Base-by-base conservation (phyloP, 2,888 invertebrate genomes). In the Acrocera orbiculus region DNA sequence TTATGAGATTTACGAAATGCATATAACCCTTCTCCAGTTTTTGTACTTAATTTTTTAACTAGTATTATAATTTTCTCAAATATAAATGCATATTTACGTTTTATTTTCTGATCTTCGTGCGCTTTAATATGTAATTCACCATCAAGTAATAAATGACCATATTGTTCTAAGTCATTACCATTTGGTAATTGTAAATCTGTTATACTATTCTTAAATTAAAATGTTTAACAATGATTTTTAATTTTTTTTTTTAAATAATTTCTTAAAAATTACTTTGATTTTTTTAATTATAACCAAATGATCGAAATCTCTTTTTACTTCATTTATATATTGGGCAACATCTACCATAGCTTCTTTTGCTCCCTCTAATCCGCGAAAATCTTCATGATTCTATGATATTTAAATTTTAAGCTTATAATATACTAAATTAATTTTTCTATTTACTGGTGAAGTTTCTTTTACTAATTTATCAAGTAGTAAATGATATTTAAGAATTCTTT, bases 261-360 rank as follows among this genome's bases (percentile, higher is more conserved):
- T 30, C 5, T 15, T 7, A 39, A 31, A 15, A 11, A 16, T 63
- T 46, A 74, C 73, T 66, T 92, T 85, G 33, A 96, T 81, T 63
- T 90, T 86, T 43, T 76, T 73, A 46, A 96, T 83, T 39, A 93
- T 73, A 42, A 80, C 76, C 36, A 93, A 65, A 43, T 86, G 85
- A 56, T 96, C 96, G 35, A 86, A 86, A 61, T 98, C 98, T 34
- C 96, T 66, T 49, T 93, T 95, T 32, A 93, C 89, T 65, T 98
- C 98, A 58, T 98, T 98, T 40, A 96, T 90, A 58, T 89, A 98
- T 50, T 89, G 80, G 4, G 93, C 89, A 22, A 96, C 80, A 59
- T 96, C 95, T 41, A 87, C 75, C 93, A 95, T 95, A 28, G 87
- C 85, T 56, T 93, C 90, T 47, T 89, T 76, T 19, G 95, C 92